These are phyloP conservation scores for Hippasteria phrygiana DNA, from an alignment of 53 echinoderm and acorn worm genomes.

Conservation along the genomic window DNA sequence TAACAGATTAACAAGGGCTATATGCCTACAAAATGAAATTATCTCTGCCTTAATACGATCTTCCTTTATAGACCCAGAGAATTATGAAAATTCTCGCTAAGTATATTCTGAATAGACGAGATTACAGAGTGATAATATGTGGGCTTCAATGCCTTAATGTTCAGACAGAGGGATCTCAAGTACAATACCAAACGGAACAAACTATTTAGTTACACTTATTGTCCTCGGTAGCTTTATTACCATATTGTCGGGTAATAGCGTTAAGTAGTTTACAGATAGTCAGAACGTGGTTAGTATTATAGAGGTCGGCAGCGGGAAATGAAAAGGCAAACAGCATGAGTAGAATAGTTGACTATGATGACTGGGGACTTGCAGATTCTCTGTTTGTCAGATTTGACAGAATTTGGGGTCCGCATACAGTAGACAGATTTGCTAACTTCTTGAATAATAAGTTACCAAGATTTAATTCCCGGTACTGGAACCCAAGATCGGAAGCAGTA, in stretches of 20 bases:
- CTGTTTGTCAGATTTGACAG: not conserved
- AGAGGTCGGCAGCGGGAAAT: slow-evolving; percentile 35
- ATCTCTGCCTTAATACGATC: too few species aligned
- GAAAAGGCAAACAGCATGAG: slow-evolving; percentile 11
- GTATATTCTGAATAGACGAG: too few species aligned
- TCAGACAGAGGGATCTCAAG: too few species aligned
- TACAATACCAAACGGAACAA: not conserved
- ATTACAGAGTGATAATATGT: too few species aligned
- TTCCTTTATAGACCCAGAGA: too few species aligned
- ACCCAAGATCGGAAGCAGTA: not conserved
- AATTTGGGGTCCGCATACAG: slow-evolving; percentile 20
- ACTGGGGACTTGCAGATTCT: not conserved
- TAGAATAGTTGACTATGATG: slow-evolving; percentile 42
- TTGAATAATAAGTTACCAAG: not conserved
- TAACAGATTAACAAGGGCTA: too few species aligned
- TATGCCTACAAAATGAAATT: too few species aligned
- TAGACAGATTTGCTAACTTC: slow-evolving; percentile 46
- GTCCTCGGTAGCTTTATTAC: not conserved
- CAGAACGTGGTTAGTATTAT: slow-evolving; percentile 35
- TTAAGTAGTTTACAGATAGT: slow-evolving; percentile 50
- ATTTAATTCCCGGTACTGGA: slow-evolving; percentile 32
- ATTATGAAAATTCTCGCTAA: too few species aligned
- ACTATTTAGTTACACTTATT: not conserved
- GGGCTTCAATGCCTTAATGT: too few species aligned
- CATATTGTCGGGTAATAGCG: not conserved